Conservation (phyloP, 2,888 invertebrate species). For the Bembecia ichneumoniformis region DNA sequence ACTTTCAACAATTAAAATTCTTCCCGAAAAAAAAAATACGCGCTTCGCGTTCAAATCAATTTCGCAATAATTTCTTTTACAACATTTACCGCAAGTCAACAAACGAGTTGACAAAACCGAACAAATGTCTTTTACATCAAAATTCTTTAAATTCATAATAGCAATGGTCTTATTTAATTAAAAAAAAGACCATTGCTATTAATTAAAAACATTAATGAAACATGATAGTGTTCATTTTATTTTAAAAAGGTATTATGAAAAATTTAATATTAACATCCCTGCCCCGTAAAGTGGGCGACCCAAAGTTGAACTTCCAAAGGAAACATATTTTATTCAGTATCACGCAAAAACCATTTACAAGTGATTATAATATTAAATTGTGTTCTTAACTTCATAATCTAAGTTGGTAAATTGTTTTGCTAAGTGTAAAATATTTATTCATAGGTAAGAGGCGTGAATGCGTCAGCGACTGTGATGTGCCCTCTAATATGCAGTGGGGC, state of each 20-base stretch:
- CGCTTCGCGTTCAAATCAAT: no score
- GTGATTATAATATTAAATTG: background rate
- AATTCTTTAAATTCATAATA: no score
- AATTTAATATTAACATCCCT: background rate
- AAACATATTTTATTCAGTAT: conserved; percentile 40
- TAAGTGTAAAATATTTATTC: conserved; percentile 4
- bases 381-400: background rate
- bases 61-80: no score
- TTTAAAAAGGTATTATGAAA: background rate
- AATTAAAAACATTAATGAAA: no score
- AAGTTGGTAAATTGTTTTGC: background rate
- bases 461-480: conserved; percentile 57
- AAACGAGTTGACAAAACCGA: no score
- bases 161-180: no score
- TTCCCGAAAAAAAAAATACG: no score
- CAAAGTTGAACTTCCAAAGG: conserved; percentile 6
- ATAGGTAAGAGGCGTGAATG: conserved; percentile 50
- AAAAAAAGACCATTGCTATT: no score
- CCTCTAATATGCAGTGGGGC: conserved; percentile 65
- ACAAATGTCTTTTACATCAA: no score
- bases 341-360: conserved; percentile 42
- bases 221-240: no score
- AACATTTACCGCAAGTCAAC: no score
- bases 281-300: background rate
- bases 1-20: no score